Evolutionary conservation across 1,140 invertebrate genomes (phyloP).

Genomic region (Paracyclopina nana): DNA sequence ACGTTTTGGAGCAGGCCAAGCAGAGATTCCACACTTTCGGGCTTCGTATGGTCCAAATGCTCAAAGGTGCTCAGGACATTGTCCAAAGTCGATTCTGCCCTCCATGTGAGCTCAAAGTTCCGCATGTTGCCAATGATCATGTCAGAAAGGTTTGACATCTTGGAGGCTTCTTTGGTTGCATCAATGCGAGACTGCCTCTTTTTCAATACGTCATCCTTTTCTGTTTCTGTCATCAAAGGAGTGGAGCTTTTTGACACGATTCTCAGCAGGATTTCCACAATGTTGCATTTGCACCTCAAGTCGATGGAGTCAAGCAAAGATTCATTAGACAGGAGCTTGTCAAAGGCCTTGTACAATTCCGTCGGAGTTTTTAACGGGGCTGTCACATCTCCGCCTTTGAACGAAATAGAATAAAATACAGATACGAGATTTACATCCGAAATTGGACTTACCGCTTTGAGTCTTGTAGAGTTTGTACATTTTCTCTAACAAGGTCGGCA

Average conservation of each 20-base stretch:
- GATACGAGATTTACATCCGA: too few species aligned
- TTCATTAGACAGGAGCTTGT: background rate
- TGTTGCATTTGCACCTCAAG: background rate
- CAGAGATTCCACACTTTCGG: conserved; percentile 10
- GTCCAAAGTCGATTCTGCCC: conserved; percentile 12
- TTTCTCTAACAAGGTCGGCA: background rate
- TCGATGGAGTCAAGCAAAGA: background rate
- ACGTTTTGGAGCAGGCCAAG: conserved; percentile 4
- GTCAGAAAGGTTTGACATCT: background rate
- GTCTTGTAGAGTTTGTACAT: background rate
- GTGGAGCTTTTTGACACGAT: background rate
- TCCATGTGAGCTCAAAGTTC: conserved; percentile 7
- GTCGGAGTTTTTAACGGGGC: background rate
- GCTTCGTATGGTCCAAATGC: background rate
- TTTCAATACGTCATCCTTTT: background rate
- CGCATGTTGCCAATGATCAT: background rate
- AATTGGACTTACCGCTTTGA: too few species aligned
- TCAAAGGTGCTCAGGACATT: conserved; percentile 11
- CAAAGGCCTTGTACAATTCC: conserved; percentile 4
- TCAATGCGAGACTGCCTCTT: background rate
- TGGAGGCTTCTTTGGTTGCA: background rate
- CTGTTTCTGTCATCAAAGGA: conserved; percentile 4
- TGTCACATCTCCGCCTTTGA: too few species aligned
- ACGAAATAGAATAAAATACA: too few species aligned
- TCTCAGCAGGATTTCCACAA: background rate